Evolutionary conservation across 2,888 invertebrate genomes (phyloP), one percentile per base, ranked within the genome.

Genomic region (Parnassius glacialis): DNA sequence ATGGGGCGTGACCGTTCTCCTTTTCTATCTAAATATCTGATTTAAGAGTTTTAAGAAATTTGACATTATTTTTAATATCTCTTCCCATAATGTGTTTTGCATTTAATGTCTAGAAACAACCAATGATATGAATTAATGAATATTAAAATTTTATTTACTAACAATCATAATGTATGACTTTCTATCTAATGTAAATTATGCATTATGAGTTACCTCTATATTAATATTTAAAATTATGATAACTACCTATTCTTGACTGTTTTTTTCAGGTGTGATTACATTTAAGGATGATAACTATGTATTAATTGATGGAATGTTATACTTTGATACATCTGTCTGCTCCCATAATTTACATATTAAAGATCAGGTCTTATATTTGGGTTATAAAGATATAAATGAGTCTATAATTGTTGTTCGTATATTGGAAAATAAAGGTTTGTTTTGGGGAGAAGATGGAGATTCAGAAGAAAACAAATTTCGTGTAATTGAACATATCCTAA

Each of bases 261-360:
- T 48, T 48, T 65, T 83, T 85, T 61, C 76, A 79, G 96, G 96
- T 9, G 78, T 84, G 45, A 86, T 96, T 45, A 95, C 95, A n/a
- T 80, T 81, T n/a, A 70, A 93, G n/a, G 68, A 66, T 10, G 75
- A 81, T 1, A 78, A 89, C 57, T 83, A 87, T 73, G 91, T 94
- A 41, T 77, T 93, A 0, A 94, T 96, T 62, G 94, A 96, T 80
- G 88, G 93, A 58, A 79, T 78, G 45, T 84, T 93, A 62, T 84
- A 87, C 66, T 95, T 93, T 74, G 91, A 93, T 50, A 78, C 80
- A 1, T 76, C 79, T 74, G 67, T 73, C 71, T 64, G 84, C 67
- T 71, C 84, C 0, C 56, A 78, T 0, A 80, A 86, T 41, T 69
- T 94, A 0, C 77, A 84, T 67, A 62, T 92, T 0, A 93, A 94